phyloP scores from a whole-genome alignment of 2,888 invertebrate genomes.

The Agrypnus murinus region DNA sequence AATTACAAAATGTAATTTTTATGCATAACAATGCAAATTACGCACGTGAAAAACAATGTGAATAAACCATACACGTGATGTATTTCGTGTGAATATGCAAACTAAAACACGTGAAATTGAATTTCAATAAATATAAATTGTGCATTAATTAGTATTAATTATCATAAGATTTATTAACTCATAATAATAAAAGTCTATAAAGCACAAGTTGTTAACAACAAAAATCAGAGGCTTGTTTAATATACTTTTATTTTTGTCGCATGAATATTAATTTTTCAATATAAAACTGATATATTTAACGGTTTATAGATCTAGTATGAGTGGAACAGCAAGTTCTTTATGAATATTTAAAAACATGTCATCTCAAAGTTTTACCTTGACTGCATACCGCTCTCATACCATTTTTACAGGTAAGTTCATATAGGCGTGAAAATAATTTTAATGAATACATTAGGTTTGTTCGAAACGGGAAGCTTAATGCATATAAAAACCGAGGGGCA shows the following conservation, averaged over 20 bases:
- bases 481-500: constrained; percentile 5
- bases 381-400: background rate
- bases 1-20: no score
- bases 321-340: background rate
- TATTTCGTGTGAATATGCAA: background rate
- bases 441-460: background rate
- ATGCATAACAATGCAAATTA: no score
- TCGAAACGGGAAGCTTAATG: constrained; percentile 9
- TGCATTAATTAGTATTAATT: background rate
- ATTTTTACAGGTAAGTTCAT: constrained; percentile 19
- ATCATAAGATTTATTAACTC: no score
- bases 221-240: no score
- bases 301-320: background rate
- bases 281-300: background rate
- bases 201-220: no score
- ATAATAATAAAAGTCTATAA: no score
- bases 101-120: background rate
- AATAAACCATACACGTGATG: constrained; percentile 10
- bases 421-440: constrained; percentile 20
- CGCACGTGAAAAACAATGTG: constrained; percentile 5
- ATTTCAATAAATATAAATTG: background rate
- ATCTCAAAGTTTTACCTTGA: constrained; percentile 13
- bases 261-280: background rate
- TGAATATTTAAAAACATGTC: constrained; percentile 25
- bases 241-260: no score